phyloP scores from a whole-genome alignment of 1,140 invertebrate genomes.

The Drosophila rhopaloa region DNA sequence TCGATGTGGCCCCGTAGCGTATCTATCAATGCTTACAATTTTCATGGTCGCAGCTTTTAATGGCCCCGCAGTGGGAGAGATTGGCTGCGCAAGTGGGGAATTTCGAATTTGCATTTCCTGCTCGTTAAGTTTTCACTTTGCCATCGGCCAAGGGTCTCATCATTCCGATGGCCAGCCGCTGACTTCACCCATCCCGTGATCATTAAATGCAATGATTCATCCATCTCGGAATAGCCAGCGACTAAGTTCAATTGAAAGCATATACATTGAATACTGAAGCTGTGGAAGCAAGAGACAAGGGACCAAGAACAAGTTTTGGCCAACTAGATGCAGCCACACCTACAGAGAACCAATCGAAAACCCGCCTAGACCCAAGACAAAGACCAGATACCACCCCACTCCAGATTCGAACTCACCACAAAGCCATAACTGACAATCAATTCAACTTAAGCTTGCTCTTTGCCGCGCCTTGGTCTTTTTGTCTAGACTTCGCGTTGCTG shows the following conservation, averaged over 20 bases:
- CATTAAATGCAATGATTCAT: slow-evolving; percentile 77
- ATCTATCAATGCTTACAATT: slow-evolving; percentile 68
- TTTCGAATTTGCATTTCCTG: slow-evolving; percentile 66
- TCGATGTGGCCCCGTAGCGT: slow-evolving; percentile 35
- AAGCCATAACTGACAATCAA: slow-evolving; percentile 76
- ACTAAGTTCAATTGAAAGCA: slow-evolving; percentile 52
- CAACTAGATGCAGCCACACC: slow-evolving; percentile 64
- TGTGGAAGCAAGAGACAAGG: neutral
- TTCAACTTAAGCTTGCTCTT: slow-evolving; percentile 58
- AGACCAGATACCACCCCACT: slow-evolving; percentile 33
- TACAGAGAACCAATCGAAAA: slow-evolving; percentile 29
- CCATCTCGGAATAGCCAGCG: slow-evolving; percentile 44
- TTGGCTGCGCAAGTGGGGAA: slow-evolving; percentile 12
- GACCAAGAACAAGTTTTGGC: slow-evolving; percentile 62
- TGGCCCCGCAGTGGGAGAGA: slow-evolving; percentile 14
- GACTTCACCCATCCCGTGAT: slow-evolving; percentile 56
- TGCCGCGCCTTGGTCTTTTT: slow-evolving; percentile 56
- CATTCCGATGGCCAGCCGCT: slow-evolving; percentile 34
- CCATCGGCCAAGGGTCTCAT: slow-evolving; percentile 26
- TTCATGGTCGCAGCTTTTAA: slow-evolving; percentile 63
- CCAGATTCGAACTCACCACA: slow-evolving; percentile 42
- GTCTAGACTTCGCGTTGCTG: slow-evolving; percentile 66
- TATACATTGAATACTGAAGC: neutral
- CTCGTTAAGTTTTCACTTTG: slow-evolving; percentile 66
- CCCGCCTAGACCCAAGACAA: slow-evolving; percentile 48